Percentiles rank a stretch among this genome's conserved stretches.
phyloP scores from a whole-genome alignment of 2,797 vertebrate genomes.

The Zenarchopterus dispar region DNA sequence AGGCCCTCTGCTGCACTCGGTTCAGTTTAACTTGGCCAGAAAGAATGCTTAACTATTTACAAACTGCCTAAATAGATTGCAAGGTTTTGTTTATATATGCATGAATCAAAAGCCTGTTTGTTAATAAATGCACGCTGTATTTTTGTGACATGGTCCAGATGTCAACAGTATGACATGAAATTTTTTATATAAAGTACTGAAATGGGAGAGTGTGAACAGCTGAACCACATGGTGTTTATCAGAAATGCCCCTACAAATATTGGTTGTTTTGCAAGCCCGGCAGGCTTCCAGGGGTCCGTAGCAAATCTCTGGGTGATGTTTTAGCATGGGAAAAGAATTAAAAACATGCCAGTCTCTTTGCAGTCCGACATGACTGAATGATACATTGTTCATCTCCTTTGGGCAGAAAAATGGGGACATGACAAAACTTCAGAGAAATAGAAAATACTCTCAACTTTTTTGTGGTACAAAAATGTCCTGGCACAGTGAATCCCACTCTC shows the following conservation, averaged over 20 bases:
- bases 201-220: too few relatives aligned
- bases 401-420: slow-evolving; percentile 14
- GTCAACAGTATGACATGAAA: too few relatives aligned
- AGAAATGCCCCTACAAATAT: background rate
- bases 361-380: slow-evolving; percentile 29
- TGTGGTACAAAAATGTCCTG: slow-evolving; percentile 3
- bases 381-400: slow-evolving; percentile 41
- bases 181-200: background rate
- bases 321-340: slow-evolving; percentile 18
- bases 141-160: background rate
- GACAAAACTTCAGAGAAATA: slow-evolving; percentile 8
- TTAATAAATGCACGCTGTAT: background rate
- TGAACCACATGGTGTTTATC: slow-evolving; percentile 1
- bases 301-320: slow-evolving; percentile 8
- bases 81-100: slow-evolving; percentile 1
- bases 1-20: background rate
- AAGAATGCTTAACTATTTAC: background rate
- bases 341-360: slow-evolving; percentile 20
- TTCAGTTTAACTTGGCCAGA: background rate
- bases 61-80: background rate
- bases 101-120: background rate
- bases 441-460: slow-evolving; percentile 18
- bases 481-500: background rate
- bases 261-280: background rate
- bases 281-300: slow-evolving; percentile 5